phyloP scores from a whole-genome alignment of 2,113 vertebrate genomes.

The Mus pahari region DNA sequence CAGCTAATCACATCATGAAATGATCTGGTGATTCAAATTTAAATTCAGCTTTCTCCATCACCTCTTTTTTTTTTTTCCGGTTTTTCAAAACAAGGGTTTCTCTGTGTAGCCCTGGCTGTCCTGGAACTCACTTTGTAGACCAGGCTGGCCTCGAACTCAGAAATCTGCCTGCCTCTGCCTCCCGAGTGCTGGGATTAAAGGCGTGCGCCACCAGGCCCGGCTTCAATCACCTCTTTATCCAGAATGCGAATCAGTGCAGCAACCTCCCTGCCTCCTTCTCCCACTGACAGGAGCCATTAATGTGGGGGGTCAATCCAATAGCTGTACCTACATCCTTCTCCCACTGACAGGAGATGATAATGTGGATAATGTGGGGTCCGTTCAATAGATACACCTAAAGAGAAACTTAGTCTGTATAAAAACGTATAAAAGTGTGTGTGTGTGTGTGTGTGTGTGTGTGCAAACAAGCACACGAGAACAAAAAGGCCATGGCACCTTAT shows the following conservation, averaged over 20 bases:
- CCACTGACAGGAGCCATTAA: background rate
- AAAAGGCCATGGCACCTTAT: background rate
- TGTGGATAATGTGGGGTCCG: background rate
- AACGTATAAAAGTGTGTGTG: background rate
- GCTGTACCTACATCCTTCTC: too few species aligned
- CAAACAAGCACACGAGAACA: background rate
- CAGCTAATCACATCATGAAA: background rate
- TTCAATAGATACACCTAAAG: background rate
- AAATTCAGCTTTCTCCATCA: background rate
- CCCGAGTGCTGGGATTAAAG: too few species aligned
- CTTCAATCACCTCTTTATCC: slow-evolving; percentile 28
- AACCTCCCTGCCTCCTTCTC: too few species aligned
- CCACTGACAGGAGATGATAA: background rate
- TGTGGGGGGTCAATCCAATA: background rate
- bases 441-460: background rate
- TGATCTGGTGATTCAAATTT: background rate
- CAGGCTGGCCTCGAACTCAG: too few species aligned
- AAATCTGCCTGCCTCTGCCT: too few species aligned
- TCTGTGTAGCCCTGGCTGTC: too few species aligned
- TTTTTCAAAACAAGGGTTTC: too few species aligned
- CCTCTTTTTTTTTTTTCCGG: too few species aligned
- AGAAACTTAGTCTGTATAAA: background rate
- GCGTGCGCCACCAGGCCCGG: too few species aligned
- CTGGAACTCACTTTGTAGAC: too few species aligned
- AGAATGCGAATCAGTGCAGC: background rate